Conservation (phyloP, 1,140 invertebrate genomes). For the Achatina immaculata region DNA sequence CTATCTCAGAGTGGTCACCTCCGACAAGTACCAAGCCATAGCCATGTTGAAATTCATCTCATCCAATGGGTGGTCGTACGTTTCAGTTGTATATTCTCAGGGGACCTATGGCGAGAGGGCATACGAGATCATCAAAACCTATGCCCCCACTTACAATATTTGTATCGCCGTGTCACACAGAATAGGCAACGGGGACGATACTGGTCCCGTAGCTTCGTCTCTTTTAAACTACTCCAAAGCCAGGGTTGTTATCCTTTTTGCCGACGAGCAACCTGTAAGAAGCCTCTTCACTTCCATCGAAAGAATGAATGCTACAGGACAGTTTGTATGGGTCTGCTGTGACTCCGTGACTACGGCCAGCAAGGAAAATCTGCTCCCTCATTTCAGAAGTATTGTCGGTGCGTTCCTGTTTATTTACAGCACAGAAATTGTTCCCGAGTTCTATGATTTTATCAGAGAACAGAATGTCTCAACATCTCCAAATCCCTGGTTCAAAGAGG, state of each 20-base stretch:
- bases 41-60: constrained; percentile 79
- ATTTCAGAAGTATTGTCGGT: neutral
- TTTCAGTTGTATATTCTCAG: constrained; percentile 79
- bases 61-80: constrained; percentile 79
- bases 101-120: constrained; percentile 80
- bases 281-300: neutral
- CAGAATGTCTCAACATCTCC: neutral
- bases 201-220: neutral
- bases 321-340: constrained; percentile 13
- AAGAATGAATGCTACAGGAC: constrained; percentile 11
- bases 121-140: neutral
- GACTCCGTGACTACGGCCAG: neutral
- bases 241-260: constrained; percentile 17
- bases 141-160: constrained; percentile 14
- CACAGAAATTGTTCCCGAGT: neutral
- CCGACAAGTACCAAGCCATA: constrained; percentile 74
- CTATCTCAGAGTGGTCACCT: constrained; percentile 48
- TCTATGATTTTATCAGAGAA: constrained; percentile 7
- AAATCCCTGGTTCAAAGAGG: constrained; percentile 16
- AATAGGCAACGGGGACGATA: neutral
- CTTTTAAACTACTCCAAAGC: neutral
- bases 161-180: constrained; percentile 6
- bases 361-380: neutral
- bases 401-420: constrained; percentile 4
- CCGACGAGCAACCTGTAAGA: neutral